Evolutionary conservation across 2,113 vertebrate genomes (phyloP), one percentile per base, ranked within the genome.

Genomic region (Dicaeum eximium): DNA sequence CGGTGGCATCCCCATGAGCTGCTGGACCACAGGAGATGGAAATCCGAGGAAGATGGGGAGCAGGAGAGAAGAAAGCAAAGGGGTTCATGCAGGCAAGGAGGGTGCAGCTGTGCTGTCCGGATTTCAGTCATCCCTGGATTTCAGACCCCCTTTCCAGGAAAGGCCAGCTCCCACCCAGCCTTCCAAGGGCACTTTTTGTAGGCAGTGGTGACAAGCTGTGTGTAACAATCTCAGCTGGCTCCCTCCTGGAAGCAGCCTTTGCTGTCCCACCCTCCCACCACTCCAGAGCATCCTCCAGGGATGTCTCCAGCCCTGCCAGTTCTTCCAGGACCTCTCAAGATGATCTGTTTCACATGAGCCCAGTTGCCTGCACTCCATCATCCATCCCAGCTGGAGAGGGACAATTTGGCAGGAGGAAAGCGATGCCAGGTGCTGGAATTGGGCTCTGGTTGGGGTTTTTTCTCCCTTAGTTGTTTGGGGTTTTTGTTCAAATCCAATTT

Each of bases 401-500:
- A 31, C 17, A 22, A 1, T 4, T 74, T 51, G 67, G 48, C 33
- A 54, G 61, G 6, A 71, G 33, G 28, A 56, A 16, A 58, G 15
- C 0, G 0, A 31, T 54, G 33, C 31, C 1, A 2, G 23, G 11
- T 27, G 11, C 3, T 51, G 11, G 50, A 65, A 21, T 16, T 38
- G 25, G 28, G n/a, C 3, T 78, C 62, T 60, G 33, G 1, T 24
- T 54, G 28, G 12, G 13, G 0, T 5, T 31, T 50, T 30, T 7
- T 4, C 13, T 30, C 11, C 2, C 5, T 24, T 22, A 6, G 4
- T 13, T 22, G 2, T 25, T 27, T 21, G 4, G 7, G 21, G 1
- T 0, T 50, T 42, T 44, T 28, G 6, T 45, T 71, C 23, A 28
- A 30, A 50, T 45, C 6, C 40, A 22, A 4, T 85, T 70, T 82